A percentile compares a stretch with the other conserved stretches of the same genome.
These are phyloP conservation scores for Noctua pronuba DNA, from an alignment of 2,888 invertebrate genomes.

Conservation along the genomic window DNA sequence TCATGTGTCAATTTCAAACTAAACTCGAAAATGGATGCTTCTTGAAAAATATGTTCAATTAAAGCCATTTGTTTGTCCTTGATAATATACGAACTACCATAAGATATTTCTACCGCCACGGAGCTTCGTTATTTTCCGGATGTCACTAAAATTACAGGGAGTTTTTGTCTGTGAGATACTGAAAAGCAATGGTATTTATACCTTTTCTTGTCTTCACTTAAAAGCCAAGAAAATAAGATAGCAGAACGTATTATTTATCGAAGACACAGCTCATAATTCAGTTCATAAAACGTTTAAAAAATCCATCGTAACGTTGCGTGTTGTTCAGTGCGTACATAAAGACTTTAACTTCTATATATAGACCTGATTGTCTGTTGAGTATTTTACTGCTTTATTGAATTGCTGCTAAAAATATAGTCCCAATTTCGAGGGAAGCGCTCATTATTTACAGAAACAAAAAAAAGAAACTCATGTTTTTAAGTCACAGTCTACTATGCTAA, in stretches of 20 bases:
- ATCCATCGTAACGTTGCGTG: conserved; percentile 33
- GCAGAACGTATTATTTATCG: neutral
- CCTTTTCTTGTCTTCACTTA: neutral
- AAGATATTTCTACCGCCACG: neutral
- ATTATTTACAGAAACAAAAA: neutral
- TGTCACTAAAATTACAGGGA: neutral
- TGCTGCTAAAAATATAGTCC: conserved; percentile 36
- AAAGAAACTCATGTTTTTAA: neutral
- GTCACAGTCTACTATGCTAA: neutral
- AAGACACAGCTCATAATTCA: neutral
- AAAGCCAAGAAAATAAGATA: neutral
- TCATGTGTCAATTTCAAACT: too few relatives aligned
- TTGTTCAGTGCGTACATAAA: conserved; percentile 24
- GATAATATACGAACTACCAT: neutral
- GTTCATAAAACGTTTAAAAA: conserved; percentile 8
- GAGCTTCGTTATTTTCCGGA: neutral
- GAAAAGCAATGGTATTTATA: too few relatives aligned
- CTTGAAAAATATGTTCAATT: neutral
- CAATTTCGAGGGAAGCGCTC: too few relatives aligned
- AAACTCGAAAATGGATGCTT: neutral
- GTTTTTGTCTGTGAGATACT: neutral
- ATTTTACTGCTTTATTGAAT: conserved; percentile 58
- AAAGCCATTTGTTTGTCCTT: neutral
- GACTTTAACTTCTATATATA: conserved; percentile 42
- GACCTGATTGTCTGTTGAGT: conserved; percentile 48